These are phyloP conservation scores for Mirounga angustirostris DNA, from an alignment of 2,113 vertebrate genomes.

Conservation along the genomic window DNA sequence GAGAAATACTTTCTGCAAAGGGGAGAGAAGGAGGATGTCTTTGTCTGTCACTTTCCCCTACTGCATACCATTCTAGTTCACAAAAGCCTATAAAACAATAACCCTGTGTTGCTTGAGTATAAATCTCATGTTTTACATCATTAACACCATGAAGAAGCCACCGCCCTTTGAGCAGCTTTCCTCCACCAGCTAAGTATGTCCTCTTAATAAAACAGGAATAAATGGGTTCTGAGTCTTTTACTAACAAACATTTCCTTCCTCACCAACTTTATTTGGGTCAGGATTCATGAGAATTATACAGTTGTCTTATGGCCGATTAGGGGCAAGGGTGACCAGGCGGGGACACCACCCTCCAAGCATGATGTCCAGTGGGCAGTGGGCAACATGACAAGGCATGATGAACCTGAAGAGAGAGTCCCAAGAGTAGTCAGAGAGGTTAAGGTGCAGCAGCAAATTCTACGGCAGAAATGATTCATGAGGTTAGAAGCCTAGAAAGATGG, in stretches of 20 bases:
- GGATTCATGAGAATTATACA: neutral
- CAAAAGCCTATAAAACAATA: constrained; percentile 86
- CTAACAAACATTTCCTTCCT: constrained; percentile 42
- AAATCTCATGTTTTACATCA: constrained; percentile 83
- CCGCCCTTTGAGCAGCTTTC: constrained; percentile 61
- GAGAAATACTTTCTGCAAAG: constrained; percentile 55
- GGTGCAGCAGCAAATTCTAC: neutral
- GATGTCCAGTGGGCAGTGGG: neutral
- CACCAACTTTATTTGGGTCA: constrained; percentile 26
- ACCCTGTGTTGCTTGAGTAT: constrained; percentile 78
- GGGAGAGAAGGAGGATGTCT: constrained; percentile 31
- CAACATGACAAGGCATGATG: neutral
- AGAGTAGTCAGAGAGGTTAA: neutral
- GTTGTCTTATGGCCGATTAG: neutral
- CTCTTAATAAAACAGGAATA: constrained; percentile 63
- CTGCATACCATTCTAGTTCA: neutral
- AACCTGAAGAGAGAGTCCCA: neutral
- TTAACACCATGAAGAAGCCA: constrained; percentile 72
- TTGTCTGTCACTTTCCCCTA: constrained; percentile 59
- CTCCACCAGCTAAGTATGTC: constrained; percentile 66
- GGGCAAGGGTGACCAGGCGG: neutral
- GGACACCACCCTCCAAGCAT: neutral
- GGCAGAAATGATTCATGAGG: neutral
- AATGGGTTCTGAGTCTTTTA: constrained; percentile 44
- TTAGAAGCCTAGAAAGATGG: neutral